Conservation (phyloP, 1,140 invertebrate genomes). For the Andricus grossulariae region DNA sequence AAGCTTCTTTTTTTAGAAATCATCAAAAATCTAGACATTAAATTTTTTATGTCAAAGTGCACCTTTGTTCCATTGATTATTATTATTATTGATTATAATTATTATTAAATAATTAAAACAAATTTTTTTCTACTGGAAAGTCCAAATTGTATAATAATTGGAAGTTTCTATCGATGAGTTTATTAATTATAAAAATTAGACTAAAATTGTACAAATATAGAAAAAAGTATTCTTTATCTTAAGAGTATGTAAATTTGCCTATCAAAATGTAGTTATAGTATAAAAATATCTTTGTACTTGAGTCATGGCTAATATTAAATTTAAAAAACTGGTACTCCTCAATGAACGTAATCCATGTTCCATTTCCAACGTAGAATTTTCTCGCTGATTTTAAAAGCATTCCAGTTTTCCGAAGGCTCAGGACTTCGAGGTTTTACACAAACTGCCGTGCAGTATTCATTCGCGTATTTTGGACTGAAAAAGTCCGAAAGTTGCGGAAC, state of each 20-base stretch:
- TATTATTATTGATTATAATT: no score
- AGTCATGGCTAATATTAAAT: slow-evolving; percentile 13
- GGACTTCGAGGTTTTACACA: slow-evolving; percentile 44
- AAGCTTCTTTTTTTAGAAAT: no score
- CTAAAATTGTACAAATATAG: slow-evolving; percentile 33
- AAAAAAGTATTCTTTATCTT: neutral
- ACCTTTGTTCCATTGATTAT: no score
- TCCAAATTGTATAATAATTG: no score
- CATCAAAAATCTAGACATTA: no score
- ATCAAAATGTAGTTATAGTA: neutral
- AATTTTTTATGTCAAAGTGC: no score
- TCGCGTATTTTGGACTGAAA: slow-evolving; percentile 55
- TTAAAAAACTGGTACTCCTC: slow-evolving; percentile 1
- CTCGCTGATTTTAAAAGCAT: slow-evolving; percentile 61
- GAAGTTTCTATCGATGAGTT: no score
- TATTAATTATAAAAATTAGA: neutral
- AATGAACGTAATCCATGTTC: slow-evolving; percentile 16
- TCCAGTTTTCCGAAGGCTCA: slow-evolving; percentile 53
- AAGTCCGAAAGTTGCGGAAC: slow-evolving; percentile 62
- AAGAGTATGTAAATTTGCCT: neutral
- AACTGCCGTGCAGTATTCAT: slow-evolving; percentile 58
- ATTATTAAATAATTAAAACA: no score
- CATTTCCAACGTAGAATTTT: slow-evolving; percentile 63
- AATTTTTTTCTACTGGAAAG: no score
- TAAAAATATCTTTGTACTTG: slow-evolving; percentile 24